These are phyloP conservation scores for Nomada goodeniana DNA, from an alignment of 2,888 invertebrate genomes.

Conservation along the genomic window DNA sequence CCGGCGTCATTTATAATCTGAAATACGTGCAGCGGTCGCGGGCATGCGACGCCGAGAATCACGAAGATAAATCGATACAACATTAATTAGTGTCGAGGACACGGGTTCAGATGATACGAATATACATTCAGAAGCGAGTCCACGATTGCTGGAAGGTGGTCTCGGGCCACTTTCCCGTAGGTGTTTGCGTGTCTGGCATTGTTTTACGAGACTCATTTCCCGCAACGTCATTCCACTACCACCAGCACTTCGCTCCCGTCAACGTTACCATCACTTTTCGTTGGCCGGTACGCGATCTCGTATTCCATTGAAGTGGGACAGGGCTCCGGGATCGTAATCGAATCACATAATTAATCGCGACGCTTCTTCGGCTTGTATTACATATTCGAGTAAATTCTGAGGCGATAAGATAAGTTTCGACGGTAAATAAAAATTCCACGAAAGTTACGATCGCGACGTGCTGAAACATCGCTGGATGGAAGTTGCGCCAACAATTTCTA, in stretches of 20 bases:
- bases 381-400: constrained; percentile 31
- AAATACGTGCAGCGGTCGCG: neutral
- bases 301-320: constrained; percentile 63
- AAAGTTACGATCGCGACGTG: neutral
- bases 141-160: constrained; percentile 41
- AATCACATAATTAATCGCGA: constrained; percentile 12
- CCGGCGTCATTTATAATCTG: constrained; percentile 7
- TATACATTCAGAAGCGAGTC: constrained; percentile 47
- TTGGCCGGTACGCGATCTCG: constrained; percentile 57
- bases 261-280: constrained; percentile 60
- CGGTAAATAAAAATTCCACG: neutral
- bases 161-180: constrained; percentile 55
- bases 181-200: constrained; percentile 78
- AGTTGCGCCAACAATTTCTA: neutral
- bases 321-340: constrained; percentile 60
- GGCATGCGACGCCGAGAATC: constrained; percentile 22
- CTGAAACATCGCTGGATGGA: neutral
- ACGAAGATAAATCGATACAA: constrained; percentile 43
- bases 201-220: constrained; percentile 82
- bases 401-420: neutral
- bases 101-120: constrained; percentile 42
- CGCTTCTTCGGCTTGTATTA: constrained; percentile 44
- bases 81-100: constrained; percentile 59
- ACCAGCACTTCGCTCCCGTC: constrained; percentile 62
- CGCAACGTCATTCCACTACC: constrained; percentile 78